Evolutionary conservation across 2,113 vertebrate species (phyloP), one percentile per base, ranked within the genome.

Genomic region (Pygoscelis antarcticus): DNA sequence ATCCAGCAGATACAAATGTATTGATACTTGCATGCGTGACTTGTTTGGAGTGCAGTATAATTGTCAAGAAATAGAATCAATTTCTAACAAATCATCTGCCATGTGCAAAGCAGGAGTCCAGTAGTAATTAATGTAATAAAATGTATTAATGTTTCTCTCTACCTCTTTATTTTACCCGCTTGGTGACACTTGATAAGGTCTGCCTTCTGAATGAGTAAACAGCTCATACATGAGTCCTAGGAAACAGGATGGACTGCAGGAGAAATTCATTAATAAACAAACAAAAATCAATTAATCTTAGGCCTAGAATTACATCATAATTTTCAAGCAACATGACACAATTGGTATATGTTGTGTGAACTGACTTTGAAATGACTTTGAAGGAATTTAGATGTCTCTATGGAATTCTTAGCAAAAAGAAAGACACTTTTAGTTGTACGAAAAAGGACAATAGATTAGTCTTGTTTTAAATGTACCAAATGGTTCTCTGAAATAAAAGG

Each of bases 41-140:
- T 97, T 81, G 76, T 44, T 93, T 90, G 90, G 83, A 93, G 76
- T 66, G 64, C 68, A 51, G 68, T 75, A 49, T 94, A 95, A 97
- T 98, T 91, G 97, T 94, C 93, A 84, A 94, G 91, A 95, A 95
- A 95, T 46, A 95, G 92, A 96, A 97, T 93, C 96, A 95, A 88
- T 89, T 96, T 91, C 97, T 96, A 97, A 91, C 66, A 96, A 97
- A 97, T 97, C 96, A 96, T 91, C 87, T 75, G 71, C 83, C 83
- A 32, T 46, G 60, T 81, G 94, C 92, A 96, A 95, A 91, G 83
- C 90, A 78, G 90, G 68, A 93, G 80, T 61, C 91, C 75, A 66
- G 83, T 38, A 87, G 76, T 92, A 97, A 98, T 96, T 97, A 93
- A 97, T 92, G 68, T 44, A 88, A 93, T 96, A 83, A 96, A 95